phyloP scores from a whole-genome alignment of 2,113 vertebrate species.

The Siniperca knerii region DNA sequence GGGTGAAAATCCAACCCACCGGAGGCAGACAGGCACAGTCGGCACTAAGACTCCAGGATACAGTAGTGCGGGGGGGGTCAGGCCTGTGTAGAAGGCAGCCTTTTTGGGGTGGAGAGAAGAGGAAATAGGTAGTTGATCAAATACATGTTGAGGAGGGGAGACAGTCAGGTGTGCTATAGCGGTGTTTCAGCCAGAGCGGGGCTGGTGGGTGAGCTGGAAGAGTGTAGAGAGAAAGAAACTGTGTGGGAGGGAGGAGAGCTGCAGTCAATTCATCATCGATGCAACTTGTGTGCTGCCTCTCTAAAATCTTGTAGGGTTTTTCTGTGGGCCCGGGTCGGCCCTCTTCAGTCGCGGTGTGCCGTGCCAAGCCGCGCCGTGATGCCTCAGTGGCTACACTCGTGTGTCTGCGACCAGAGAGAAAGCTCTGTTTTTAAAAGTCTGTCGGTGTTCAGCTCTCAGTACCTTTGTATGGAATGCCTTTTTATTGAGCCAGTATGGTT shows the following conservation, averaged over 20 bases:
- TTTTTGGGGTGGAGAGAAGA: background rate
- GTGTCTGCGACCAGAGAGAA: background rate
- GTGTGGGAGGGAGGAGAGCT: background rate
- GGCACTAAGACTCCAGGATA: background rate
- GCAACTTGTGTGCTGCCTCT: background rate
- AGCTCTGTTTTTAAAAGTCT: too few species aligned
- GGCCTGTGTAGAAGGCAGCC: background rate
- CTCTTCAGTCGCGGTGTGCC: fast-evolving
- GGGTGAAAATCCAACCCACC: background rate
- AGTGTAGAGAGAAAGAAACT: background rate
- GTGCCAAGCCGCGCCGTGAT: too few species aligned
- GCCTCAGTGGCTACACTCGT: background rate
- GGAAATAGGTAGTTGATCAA: background rate
- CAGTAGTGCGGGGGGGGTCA: background rate
- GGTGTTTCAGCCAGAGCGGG: background rate
- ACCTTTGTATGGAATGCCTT: too few species aligned
- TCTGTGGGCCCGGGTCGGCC: background rate
- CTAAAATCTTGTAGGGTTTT: background rate
- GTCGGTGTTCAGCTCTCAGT: too few species aligned
- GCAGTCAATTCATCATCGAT: background rate
- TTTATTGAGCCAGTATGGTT: too few species aligned
- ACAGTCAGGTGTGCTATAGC: background rate
- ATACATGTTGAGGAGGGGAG: background rate
- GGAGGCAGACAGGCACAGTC: background rate
- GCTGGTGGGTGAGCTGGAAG: slow-evolving; percentile 6